Percentiles rank a stretch among this genome's conserved stretches.
phyloP scores from a whole-genome alignment of 2,888 invertebrate genomes.

The Mythimna albipuncta region DNA sequence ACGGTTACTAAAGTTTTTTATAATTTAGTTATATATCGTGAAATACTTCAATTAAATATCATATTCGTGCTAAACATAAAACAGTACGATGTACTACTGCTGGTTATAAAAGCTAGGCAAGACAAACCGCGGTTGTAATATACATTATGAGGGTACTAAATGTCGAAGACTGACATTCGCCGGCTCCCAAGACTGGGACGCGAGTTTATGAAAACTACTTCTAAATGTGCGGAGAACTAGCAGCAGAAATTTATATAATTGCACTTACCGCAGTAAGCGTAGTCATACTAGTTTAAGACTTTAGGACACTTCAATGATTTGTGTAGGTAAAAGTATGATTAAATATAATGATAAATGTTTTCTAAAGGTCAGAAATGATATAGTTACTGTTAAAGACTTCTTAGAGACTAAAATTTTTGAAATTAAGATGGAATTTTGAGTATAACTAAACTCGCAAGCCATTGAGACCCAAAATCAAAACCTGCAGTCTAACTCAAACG shows the following conservation, averaged over 20 bases:
- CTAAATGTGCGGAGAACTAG: slow-evolving; percentile 35
- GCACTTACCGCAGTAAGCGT: slow-evolving; percentile 10
- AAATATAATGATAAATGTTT: background rate
- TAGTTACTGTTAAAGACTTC: background rate
- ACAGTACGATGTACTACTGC: slow-evolving; percentile 49
- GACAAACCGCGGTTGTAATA: slow-evolving; percentile 75
- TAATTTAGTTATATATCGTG: slow-evolving; percentile 21
- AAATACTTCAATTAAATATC: slow-evolving; percentile 47
- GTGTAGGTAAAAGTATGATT: background rate
- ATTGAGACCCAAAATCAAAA: slow-evolving; percentile 3
- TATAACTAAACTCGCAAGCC: background rate
- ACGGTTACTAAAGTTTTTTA: slow-evolving; percentile 13
- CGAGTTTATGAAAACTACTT: slow-evolving; percentile 62
- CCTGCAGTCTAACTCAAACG: background rate
- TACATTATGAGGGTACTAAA: slow-evolving; percentile 77
- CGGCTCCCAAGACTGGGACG: slow-evolving; percentile 47
- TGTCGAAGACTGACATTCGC: slow-evolving; percentile 70
- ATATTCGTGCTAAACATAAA: slow-evolving; percentile 52
- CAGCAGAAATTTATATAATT: slow-evolving; percentile 14
- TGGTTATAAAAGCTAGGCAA: slow-evolving; percentile 64
- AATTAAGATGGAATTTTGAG: background rate
- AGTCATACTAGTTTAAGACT: background rate
- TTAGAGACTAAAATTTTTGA: background rate
- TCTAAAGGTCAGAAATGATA: background rate
- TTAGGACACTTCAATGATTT: background rate